These are phyloP conservation scores for Phocides pigmalion DNA, from an alignment of 1,140 invertebrate species.

Conservation along the genomic window DNA sequence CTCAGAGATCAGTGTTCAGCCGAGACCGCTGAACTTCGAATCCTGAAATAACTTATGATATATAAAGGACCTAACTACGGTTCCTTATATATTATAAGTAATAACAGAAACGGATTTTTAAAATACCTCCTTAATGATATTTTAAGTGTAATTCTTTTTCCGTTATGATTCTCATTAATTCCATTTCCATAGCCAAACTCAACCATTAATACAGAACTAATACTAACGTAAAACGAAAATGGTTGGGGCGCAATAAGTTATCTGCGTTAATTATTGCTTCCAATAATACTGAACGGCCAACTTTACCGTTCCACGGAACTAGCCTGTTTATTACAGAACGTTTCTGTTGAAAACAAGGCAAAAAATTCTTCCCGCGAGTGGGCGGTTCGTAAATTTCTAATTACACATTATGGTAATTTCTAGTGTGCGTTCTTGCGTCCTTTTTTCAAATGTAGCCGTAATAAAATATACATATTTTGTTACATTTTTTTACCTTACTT, in stretches of 20 bases:
- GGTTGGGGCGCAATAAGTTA: not conserved
- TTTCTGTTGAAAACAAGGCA: conserved; percentile 6
- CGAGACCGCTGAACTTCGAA: no score
- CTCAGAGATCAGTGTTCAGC: no score
- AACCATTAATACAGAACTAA: not conserved
- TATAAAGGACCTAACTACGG: no score
- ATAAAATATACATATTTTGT: no score
- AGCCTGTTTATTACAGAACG: not conserved
- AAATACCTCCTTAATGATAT: no score
- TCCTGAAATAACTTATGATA: no score
- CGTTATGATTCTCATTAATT: not conserved
- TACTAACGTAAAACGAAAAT: not conserved
- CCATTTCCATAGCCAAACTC: not conserved
- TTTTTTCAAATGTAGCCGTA: no score
- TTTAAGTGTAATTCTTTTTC: no score
- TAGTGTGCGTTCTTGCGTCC: no score
- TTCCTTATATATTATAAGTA: no score
- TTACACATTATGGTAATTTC: not conserved
- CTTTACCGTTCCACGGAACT: not conserved
- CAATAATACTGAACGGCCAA: conserved; percentile 15
- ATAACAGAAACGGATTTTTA: no score
- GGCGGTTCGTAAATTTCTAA: conserved; percentile 27
- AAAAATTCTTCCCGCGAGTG: conserved; percentile 34
- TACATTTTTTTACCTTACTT: no score
- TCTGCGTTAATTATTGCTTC: conserved; percentile 6